phyloP scores from a whole-genome alignment of 2,113 vertebrate species.

The Onychostoma macrolepis region DNA sequence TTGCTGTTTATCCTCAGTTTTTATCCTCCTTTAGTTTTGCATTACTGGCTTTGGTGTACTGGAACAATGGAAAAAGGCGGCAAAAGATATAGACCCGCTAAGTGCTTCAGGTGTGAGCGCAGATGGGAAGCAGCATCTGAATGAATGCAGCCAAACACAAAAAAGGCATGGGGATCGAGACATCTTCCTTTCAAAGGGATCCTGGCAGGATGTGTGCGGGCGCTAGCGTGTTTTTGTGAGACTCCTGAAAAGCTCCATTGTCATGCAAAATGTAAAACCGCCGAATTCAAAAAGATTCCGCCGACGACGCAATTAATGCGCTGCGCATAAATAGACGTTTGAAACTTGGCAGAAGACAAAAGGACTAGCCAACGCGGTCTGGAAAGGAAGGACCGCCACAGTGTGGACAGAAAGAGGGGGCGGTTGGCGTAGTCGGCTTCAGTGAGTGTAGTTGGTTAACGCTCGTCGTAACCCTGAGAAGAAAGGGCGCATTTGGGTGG shows the following conservation, averaged over 20 bases:
- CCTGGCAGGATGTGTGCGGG: slow-evolving; percentile 57
- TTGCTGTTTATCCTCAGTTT: background rate
- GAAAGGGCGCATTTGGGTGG: slow-evolving; percentile 55
- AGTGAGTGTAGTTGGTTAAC: slow-evolving; percentile 43
- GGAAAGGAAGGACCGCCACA: slow-evolving; percentile 4
- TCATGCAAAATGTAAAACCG: slow-evolving; percentile 72
- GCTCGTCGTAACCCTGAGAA: slow-evolving; percentile 21
- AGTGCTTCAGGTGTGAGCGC: slow-evolving; percentile 66
- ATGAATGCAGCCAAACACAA: slow-evolving; percentile 16
- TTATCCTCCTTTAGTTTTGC: too few relatives aligned
- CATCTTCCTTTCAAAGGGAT: slow-evolving; percentile 58
- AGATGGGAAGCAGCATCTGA: slow-evolving; percentile 48
- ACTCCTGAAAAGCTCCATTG: slow-evolving; percentile 68
- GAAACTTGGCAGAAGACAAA: slow-evolving; percentile 72
- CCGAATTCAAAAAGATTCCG: slow-evolving; percentile 69
- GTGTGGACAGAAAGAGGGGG: slow-evolving; percentile 21
- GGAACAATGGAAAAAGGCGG: background rate
- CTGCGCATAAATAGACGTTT: slow-evolving; percentile 69
- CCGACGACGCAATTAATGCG: slow-evolving; percentile 70
- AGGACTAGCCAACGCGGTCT: slow-evolving; percentile 33
- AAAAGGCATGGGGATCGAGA: slow-evolving; percentile 68
- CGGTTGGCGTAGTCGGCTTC: background rate
- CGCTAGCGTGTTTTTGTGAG: slow-evolving; percentile 16
- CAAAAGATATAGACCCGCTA: background rate
- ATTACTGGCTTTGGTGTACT: background rate